Conservation (phyloP, 2,797 vertebrate genomes). For the Distichodus sexfasciatus region DNA sequence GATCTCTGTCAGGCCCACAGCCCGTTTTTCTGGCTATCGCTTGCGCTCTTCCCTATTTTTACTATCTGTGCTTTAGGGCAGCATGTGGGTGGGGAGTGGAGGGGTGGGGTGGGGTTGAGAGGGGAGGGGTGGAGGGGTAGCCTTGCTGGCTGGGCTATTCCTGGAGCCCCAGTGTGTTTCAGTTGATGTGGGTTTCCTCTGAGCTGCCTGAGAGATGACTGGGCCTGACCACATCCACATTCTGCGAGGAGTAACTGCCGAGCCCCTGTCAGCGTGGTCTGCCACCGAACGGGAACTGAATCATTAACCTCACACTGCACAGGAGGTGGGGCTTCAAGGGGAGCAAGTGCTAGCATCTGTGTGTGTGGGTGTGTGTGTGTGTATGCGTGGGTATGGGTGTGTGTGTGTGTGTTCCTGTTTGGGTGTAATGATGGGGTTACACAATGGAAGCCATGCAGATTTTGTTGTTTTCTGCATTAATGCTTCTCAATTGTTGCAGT, state of each 20-base stretch:
- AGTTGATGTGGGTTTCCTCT: conserved; percentile 99
- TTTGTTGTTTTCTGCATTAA: conserved; percentile 12
- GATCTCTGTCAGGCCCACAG: conserved; percentile 42
- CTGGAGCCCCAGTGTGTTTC: conserved; percentile 81
- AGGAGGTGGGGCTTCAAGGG: conserved; percentile 60
- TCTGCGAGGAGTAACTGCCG: conserved; percentile 70
- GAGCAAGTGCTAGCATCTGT: neutral
- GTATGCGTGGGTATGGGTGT: conserved; percentile 10
- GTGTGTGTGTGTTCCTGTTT: conserved; percentile 31
- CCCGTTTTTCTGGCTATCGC: conserved; percentile 43
- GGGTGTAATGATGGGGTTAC: conserved; percentile 34
- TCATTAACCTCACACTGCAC: conserved; percentile 80
- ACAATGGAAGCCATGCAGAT: conserved; percentile 47
- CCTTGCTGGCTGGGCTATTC: conserved; percentile 70
- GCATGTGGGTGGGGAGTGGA: conserved; percentile 38
- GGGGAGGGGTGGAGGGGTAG: conserved; percentile 66
- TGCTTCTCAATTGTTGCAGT: neutral
- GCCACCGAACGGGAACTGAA: conserved; percentile 87
- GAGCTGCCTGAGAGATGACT: conserved; percentile 97
- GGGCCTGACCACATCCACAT: conserved; percentile 93
- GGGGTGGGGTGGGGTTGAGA: conserved; percentile 26
- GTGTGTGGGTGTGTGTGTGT: conserved; percentile 6
- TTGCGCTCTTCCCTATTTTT: conserved; percentile 46
- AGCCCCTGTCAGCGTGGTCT: conserved; percentile 75
- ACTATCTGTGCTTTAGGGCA: conserved; percentile 41